phyloP scores from a whole-genome alignment of 2,113 vertebrate genomes.

The Phaethon lepturus region DNA sequence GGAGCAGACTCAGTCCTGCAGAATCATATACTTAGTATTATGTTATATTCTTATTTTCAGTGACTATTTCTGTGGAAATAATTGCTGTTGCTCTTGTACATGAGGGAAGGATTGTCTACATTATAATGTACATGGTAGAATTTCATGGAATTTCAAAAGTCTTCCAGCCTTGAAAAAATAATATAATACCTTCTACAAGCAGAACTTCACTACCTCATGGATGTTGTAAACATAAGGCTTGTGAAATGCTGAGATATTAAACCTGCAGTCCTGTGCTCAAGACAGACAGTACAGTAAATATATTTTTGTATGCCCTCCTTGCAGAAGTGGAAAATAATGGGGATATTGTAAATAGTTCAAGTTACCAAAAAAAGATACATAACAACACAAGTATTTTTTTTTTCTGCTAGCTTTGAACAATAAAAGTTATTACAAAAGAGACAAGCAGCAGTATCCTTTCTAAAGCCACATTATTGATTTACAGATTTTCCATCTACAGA shows the following conservation, averaged over 20 bases:
- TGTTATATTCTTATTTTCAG: background rate
- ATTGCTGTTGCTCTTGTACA: background rate
- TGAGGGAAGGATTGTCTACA: background rate
- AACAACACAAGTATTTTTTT: background rate
- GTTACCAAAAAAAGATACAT: background rate
- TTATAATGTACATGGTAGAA: background rate
- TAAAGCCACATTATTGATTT: background rate
- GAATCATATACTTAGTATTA: background rate
- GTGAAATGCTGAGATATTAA: conserved; percentile 21
- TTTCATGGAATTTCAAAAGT: background rate
- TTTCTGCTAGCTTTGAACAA: background rate
- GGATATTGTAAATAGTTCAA: background rate
- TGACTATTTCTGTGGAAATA: background rate
- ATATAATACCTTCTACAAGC: background rate
- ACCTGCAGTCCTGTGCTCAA: background rate
- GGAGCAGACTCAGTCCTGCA: background rate
- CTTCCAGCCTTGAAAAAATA: background rate
- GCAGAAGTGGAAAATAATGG: background rate
- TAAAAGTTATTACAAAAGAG: background rate
- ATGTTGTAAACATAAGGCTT: conserved; percentile 7
- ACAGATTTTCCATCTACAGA: background rate
- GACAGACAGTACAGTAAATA: background rate
- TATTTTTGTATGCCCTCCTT: background rate
- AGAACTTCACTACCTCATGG: background rate
- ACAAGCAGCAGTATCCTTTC: background rate